Evolutionary conservation across 2,113 vertebrate genomes (phyloP).

Genomic region (Oryctolagus cuniculus): mOryCun1.1 NC_091432.1:103956501-103957000

Average conservation of each 20-base stretch:
- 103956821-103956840: conserved; percentile 9
- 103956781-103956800: not conserved
- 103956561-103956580: too few species aligned
- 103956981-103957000: not conserved
- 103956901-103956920: conserved; percentile 3
- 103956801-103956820: conserved; percentile 8
- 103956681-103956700: too few species aligned
- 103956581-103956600: too few species aligned
- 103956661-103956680: too few species aligned
- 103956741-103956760: not conserved
- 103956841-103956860: not conserved
- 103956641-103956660: too few species aligned
- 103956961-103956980: not conserved
- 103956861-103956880: not conserved
- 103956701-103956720: not conserved
- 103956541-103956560: too few species aligned
- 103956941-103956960: not conserved
- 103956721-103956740: not conserved
- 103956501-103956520: too few species aligned
- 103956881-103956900: conserved; percentile 11
- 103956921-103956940: conserved; percentile 7
- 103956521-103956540: too few species aligned
- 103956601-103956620: too few species aligned
- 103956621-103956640: too few species aligned
- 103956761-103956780: not conserved